Evolutionary conservation across 1,140 invertebrate genomes (phyloP), one percentile per base, ranked within the genome.

Genomic region (Metopolophium dirhodum): DNA sequence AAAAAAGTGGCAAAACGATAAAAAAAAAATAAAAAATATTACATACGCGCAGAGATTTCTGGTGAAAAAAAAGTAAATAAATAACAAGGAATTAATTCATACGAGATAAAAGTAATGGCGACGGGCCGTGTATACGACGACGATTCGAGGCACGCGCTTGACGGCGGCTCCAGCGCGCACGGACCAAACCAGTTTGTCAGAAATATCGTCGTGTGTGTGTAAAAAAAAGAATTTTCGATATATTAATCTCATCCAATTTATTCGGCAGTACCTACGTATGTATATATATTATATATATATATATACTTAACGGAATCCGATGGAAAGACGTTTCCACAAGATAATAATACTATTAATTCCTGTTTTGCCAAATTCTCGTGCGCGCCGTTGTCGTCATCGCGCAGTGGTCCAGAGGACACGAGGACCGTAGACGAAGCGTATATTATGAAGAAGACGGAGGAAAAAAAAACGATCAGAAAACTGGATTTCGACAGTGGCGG

Each of bases 191-290:
- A 85, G 91, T 93, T 93, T 54, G 45, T 51, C 45, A 45, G 30
- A 83, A 51, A 83, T 83, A 83, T 86, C 91, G 35, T 93, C 82
- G 82, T 93, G 47, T 83, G 61, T 35, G 49, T 35, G 23, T 20
- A 92, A 54, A 85, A 54, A 83, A n/a, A 92, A 83, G n/a, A 54
- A 54, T 92, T 92, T 35, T 85, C 77, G 77, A 92, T 85, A 51
- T 85, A 92, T 85, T 83, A 92, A 92, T 92, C 91, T 92, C 91
- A 30, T 92, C 37, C 91, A 54, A 93, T 93, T 93, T 85, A 92
- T 92, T 41, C 82, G 23, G 35, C 47, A 37, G n/a, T 49, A 51
- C 37, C 20, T 49, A 82, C n/a, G 68, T 35, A n/a, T 37, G 30
- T 37, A 51, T 26, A 37, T n/a, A 51, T 57, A 54, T 54, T n/a